Base-by-base conservation (phyloP, 1,140 invertebrate genomes). In the Oryctes rhinoceros region DNA sequence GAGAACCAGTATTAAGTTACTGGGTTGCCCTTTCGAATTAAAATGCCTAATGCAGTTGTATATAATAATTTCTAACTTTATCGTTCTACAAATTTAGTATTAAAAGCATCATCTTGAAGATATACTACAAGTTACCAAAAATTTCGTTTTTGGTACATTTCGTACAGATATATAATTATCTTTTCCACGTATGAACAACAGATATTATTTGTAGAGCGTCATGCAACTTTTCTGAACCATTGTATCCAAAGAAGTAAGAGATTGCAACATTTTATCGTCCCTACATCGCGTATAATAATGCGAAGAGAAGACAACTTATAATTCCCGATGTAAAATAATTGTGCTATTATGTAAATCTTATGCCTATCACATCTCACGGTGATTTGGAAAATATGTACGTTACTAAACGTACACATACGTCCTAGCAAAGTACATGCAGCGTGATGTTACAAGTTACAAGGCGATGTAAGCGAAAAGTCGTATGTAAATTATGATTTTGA, bases 271-370 rank as follows among this genome's bases (percentile, higher is more conserved):
- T 62, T 20, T n/a, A 62, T 62, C 15, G 53, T 62, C 4, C 65
- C 13, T 53, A 53, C 49, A 53, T 53, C 49, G n/a, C 49, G n/a
- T 13, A 53, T 53, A 53, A 53, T 53, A 53, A 67, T 4, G 65
- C 65, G 65, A 53, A 53, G n/a, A 11, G 65, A 67, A 67, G n/a
- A 67, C 65, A 67, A 67, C 65, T 67, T 67, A 67, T 67, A 67
- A 67, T 67, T 67, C 20, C 65, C 9, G 35, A 67, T 67, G 65
- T 67, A 67, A 67, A 67, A 67, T 67, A 67, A 67, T 67, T 67
- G 65, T 67, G 65, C 20, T 6, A 67, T 67, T 67, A 67, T 67
- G 65, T 67, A 67, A 67, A 67, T 62, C 15, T 20, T 62, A 62
- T 62, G 53, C 53, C 20, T 62, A 62, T 62, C 53, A 18, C 53